These are phyloP conservation scores for Popillia japonica DNA, from an alignment of 1,140 invertebrate species.

Conservation along the genomic window DNA sequence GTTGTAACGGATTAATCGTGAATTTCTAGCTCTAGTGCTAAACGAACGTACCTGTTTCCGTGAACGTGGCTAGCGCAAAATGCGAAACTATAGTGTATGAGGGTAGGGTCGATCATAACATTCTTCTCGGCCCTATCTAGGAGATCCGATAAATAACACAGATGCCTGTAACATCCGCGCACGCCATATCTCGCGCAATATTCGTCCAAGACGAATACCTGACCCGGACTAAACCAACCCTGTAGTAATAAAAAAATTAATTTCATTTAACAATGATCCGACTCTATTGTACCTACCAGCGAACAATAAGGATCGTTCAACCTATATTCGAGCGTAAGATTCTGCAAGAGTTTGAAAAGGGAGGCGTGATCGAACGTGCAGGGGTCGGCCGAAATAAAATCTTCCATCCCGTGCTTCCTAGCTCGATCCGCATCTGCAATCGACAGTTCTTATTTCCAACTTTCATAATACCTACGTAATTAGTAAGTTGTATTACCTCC, in stretches of 20 bases:
- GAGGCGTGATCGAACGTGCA: constrained; percentile 95
- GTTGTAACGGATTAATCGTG: constrained; percentile 59
- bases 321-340: constrained; percentile 92
- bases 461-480: too few species aligned
- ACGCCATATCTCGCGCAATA: constrained; percentile 98
- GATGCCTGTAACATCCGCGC: constrained; percentile 93
- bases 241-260: constrained; percentile 59
- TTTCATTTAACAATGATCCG: too few species aligned
- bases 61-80: constrained; percentile 99
- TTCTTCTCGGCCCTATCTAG: constrained; percentile 95
- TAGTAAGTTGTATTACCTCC: too few species aligned
- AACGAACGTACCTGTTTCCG: constrained; percentile 83
- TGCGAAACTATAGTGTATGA: constrained; percentile 98
- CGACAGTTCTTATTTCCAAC: too few species aligned
- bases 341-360: constrained; percentile 92
- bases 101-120: constrained; percentile 95
- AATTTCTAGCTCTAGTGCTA: constrained; percentile 40
- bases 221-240: constrained; percentile 99
- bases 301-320: constrained; percentile 97
- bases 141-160: constrained; percentile 95
- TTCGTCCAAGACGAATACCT: constrained; percentile 98
- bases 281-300: constrained; percentile 77
- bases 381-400: constrained; percentile 98
- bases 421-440: constrained; percentile 90
- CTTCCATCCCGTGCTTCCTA: constrained; percentile 98